A percentile compares a stretch with the other conserved stretches of the same genome.
Evolutionary conservation across 2,797 vertebrate species (phyloP).

Genomic region (Anas acuta): DNA sequence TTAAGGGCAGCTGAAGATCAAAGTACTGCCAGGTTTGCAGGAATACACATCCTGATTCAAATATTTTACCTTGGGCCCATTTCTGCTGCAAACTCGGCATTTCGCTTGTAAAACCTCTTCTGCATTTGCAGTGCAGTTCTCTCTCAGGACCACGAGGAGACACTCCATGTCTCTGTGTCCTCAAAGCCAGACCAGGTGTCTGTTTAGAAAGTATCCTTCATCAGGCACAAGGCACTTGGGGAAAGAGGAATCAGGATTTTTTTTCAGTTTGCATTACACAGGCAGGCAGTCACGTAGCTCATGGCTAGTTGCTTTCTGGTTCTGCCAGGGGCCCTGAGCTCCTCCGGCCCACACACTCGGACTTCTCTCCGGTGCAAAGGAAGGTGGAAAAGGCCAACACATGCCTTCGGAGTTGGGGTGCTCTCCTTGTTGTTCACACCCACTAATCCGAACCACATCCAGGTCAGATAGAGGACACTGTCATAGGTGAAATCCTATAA

Average conservation of each 20-base stretch:
- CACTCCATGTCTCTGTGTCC: not conserved
- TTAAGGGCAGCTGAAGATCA: not conserved
- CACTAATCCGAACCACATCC: not conserved
- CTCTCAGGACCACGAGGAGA: slow-evolving; percentile 27
- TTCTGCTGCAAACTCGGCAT: not conserved
- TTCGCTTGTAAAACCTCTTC: not conserved
- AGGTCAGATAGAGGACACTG: not conserved
- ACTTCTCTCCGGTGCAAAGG: not conserved
- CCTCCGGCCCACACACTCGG: not conserved
- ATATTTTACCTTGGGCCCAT: not conserved
- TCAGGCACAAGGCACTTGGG: not conserved
- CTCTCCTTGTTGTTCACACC: not conserved
- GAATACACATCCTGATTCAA: not conserved
- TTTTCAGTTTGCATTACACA: not conserved
- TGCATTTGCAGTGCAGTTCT: not conserved
- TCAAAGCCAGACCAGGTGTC: not conserved
- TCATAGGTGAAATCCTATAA: not conserved
- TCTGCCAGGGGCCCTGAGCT: not conserved
- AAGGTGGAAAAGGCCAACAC: fast-evolving
- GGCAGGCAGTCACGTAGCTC: fast-evolving
- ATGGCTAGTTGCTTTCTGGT: fast-evolving
- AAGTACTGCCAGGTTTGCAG: not conserved
- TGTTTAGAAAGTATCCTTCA: not conserved
- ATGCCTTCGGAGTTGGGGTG: fast-evolving
- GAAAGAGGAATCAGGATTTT: not conserved